These are phyloP conservation scores for Ceyx melanurus DNA, from an alignment of 2,113 vertebrate genomes.

Conservation along the genomic window DNA sequence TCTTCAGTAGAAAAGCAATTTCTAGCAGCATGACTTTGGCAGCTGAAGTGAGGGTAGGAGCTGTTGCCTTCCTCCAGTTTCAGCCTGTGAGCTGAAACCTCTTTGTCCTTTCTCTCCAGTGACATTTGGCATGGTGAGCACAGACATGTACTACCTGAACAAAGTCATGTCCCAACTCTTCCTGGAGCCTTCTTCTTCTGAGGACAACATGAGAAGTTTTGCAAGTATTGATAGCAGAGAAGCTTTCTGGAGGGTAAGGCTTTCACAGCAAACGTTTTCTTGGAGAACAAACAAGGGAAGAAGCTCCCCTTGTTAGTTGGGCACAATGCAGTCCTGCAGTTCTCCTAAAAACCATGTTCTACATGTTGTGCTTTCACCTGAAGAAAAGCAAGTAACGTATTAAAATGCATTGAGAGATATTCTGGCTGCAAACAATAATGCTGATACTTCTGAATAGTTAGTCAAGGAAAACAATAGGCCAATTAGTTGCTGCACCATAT, in stretches of 20 bases:
- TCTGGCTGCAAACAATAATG: not conserved
- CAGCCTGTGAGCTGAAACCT: not conserved
- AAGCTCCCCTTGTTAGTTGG: rapidly evolving
- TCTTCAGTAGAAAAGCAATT: not conserved
- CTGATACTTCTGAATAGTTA: not conserved
- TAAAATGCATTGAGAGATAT: not conserved
- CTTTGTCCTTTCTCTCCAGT: constrained; percentile 26
- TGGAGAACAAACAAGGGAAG: not conserved
- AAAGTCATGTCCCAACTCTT: constrained; percentile 61
- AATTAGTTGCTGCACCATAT: not conserved
- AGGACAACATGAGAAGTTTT: not conserved
- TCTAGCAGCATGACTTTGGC: not conserved
- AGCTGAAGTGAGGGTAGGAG: not conserved
- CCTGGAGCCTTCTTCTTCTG: constrained; percentile 46
- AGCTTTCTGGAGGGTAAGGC: constrained; percentile 74
- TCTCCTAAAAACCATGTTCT: not conserved
- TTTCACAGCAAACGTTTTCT: not conserved
- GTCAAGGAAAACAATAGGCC: not conserved
- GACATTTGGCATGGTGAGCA: constrained; percentile 66
- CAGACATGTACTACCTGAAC: constrained; percentile 70
- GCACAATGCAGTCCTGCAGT: rapidly evolving
- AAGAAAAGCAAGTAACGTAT: not conserved
- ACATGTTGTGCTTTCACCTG: not conserved
- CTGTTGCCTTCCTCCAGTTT: not conserved
- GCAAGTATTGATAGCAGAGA: constrained; percentile 39